A percentile compares a stretch with the other conserved stretches of the same genome.
Evolutionary conservation across 2,888 invertebrate genomes (phyloP).

Genomic region (Pristionchus japonicus): DNA sequence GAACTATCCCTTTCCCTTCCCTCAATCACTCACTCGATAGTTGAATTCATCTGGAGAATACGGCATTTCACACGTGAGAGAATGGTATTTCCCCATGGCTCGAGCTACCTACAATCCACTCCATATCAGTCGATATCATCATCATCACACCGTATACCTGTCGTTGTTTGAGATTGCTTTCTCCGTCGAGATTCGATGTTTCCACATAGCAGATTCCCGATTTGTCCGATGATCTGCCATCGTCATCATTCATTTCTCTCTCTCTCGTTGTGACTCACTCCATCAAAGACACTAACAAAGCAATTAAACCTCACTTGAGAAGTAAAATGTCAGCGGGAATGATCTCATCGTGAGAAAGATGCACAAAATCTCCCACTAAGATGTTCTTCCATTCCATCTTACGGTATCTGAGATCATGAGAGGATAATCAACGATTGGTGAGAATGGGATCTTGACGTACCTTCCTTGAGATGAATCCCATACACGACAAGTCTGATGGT

Average conservation of each 20-base stretch:
- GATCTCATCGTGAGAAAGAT: constrained; percentile 94
- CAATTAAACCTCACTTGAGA: constrained; percentile 78
- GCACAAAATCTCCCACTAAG: constrained; percentile 92
- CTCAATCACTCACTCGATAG: constrained; percentile 51
- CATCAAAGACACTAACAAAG: neutral
- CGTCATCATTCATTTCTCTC: neutral
- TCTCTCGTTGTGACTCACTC: too few relatives aligned
- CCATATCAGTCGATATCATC: neutral
- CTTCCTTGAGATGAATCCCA: constrained; percentile 76
- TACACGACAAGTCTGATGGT: constrained; percentile 91
- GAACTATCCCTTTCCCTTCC: neutral
- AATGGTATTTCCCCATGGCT: constrained; percentile 80
- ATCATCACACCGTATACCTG: constrained; percentile 80
- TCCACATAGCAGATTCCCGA: constrained; percentile 93
- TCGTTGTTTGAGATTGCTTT: constrained; percentile 93
- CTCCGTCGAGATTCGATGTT: constrained; percentile 95
- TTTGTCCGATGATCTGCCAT: constrained; percentile 82
- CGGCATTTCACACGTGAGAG: constrained; percentile 52
- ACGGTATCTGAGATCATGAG: constrained; percentile 78
- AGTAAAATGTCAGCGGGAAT: constrained; percentile 95
- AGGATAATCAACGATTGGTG: too few relatives aligned
- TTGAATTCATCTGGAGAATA: constrained; percentile 60
- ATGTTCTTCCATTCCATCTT: constrained; percentile 91
- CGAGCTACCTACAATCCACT: constrained; percentile 47
- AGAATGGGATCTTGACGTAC: constrained; percentile 27